Evolutionary conservation across 2,113 vertebrate species (phyloP).

Genomic region (Megaceryle torquata): DNA sequence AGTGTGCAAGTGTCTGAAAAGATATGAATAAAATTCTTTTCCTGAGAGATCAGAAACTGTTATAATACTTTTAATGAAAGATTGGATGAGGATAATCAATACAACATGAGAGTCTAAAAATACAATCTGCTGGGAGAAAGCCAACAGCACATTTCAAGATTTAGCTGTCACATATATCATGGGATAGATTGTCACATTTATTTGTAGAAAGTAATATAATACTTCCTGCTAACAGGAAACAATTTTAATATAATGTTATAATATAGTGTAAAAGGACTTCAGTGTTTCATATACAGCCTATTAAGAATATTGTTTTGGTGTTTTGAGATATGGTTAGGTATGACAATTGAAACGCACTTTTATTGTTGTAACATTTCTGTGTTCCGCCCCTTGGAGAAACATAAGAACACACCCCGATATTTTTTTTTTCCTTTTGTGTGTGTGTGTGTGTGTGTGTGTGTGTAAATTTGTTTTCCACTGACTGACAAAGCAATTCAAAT

Average conservation of each 20-base stretch:
- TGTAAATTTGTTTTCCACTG: slow-evolving; percentile 9
- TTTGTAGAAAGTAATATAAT: not conserved
- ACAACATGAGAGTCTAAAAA: not conserved
- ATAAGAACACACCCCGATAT: not conserved
- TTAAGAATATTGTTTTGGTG: not conserved
- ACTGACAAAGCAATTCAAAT: slow-evolving; percentile 27
- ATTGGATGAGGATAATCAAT: not conserved
- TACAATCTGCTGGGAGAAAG: not conserved
- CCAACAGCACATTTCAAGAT: not conserved
- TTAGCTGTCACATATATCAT: not conserved
- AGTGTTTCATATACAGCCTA: not conserved
- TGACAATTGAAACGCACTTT: not conserved
- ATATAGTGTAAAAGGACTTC: not conserved
- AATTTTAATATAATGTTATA: not conserved
- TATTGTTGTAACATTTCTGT: not conserved
- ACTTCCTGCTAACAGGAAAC: not conserved
- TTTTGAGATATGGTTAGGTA: not conserved
- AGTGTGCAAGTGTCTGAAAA: not conserved
- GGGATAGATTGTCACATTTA: not conserved
- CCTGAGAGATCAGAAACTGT: not conserved
- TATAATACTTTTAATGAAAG: not conserved
- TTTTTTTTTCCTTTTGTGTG: not conserved
- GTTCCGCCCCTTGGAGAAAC: not conserved
- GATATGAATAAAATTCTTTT: not conserved
- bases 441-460: not conserved